phyloP scores from a whole-genome alignment of 35 echinoderm and acorn worm species.

The Apostichopus parvimensis region DNA sequence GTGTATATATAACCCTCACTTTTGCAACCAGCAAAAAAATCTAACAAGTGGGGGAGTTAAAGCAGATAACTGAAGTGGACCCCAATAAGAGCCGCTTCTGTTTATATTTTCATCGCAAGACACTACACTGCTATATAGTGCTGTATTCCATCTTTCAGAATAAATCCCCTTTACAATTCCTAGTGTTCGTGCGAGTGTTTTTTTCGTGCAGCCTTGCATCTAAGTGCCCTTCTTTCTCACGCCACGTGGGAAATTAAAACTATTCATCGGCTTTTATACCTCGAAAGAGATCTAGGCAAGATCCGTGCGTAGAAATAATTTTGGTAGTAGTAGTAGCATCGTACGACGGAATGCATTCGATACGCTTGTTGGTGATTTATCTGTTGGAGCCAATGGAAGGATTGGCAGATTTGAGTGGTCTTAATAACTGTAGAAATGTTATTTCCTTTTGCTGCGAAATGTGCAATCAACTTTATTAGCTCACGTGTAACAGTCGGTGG shows the following conservation, averaged over 20 bases:
- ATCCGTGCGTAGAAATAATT: background rate
- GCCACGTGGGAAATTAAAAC: background rate
- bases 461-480: background rate
- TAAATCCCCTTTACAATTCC: too few relatives aligned
- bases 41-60: too few relatives aligned
- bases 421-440: background rate
- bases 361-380: too few relatives aligned
- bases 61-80: too few relatives aligned
- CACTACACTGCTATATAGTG: too few relatives aligned
- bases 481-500: background rate
- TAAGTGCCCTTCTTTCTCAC: background rate
- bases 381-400: background rate
- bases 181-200: too few relatives aligned
- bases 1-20: too few relatives aligned
- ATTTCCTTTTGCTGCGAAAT: background rate
- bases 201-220: too few relatives aligned
- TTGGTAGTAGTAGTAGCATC: background rate
- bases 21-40: too few relatives aligned
- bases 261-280: background rate
- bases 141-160: too few relatives aligned
- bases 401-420: background rate
- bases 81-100: too few relatives aligned
- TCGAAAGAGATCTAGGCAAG: background rate
- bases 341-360: background rate
- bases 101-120: too few relatives aligned